These are phyloP conservation scores for Chrysaora quinquecirrha DNA, from an alignment of 30 jellyfish, hydroid and myxozoan species.

Conservation along the genomic window DNA sequence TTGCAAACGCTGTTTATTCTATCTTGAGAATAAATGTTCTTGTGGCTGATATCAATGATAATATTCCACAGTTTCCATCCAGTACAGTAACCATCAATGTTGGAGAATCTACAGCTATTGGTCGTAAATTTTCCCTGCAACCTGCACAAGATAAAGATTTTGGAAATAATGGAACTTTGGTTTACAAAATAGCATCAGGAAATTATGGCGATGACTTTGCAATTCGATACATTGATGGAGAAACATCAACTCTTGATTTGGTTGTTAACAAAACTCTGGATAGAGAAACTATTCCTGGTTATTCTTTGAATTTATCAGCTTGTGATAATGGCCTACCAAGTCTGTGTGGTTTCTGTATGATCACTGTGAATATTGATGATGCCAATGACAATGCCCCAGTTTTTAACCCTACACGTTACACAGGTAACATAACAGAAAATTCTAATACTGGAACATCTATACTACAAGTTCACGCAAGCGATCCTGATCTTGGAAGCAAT, in stretches of 20 bases:
- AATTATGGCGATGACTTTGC: slow-evolving; percentile 37
- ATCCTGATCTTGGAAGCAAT: slow-evolving; percentile 83
- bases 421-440: slow-evolving; percentile 74
- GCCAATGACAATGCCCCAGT: slow-evolving; percentile 92
- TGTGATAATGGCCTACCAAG: slow-evolving; percentile 79
- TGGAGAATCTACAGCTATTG: slow-evolving; percentile 54
- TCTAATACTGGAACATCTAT: slow-evolving; percentile 52
- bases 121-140: slow-evolving; percentile 25
- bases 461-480: slow-evolving; percentile 70
- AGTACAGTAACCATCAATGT: not conserved
- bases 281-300: slow-evolving; percentile 59
- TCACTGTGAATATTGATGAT: slow-evolving; percentile 62
- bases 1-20: not conserved
- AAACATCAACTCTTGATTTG: slow-evolving; percentile 35
- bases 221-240: slow-evolving; percentile 7
- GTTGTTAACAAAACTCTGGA: slow-evolving; percentile 59
- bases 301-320: slow-evolving; percentile 64
- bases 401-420: slow-evolving; percentile 70
- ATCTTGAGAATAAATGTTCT: slow-evolving; percentile 5
- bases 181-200: slow-evolving; percentile 68
- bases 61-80: slow-evolving; percentile 61
- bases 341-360: slow-evolving; percentile 70
- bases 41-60: slow-evolving; percentile 75
- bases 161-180: slow-evolving; percentile 65
- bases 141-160: slow-evolving; percentile 74